phyloP scores from a whole-genome alignment of 1,140 invertebrate species.

The Elysia chlorotica region DNA sequence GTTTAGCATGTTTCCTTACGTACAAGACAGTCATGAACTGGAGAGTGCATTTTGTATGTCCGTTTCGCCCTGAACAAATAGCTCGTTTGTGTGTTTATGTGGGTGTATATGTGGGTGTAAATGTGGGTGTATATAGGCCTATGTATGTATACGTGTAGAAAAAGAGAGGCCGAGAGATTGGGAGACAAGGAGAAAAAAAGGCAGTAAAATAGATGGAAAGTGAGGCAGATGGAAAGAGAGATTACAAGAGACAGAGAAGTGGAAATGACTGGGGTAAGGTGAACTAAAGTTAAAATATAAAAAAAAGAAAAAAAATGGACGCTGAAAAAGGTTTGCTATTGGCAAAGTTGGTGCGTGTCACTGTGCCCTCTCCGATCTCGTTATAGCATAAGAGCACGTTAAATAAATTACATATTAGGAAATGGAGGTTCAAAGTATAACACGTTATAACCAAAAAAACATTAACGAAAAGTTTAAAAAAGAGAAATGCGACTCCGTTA shows the following conservation, averaged over 20 bases:
- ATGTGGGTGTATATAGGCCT: neutral
- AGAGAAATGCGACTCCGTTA: too few species aligned
- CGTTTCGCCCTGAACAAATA: neutral
- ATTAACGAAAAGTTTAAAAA: too few species aligned
- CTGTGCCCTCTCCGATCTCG: too few species aligned
- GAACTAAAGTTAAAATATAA: neutral
- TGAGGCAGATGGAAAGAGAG: neutral
- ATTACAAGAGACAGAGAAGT: neutral
- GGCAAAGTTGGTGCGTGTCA: too few species aligned
- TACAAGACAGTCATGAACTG: too few species aligned
- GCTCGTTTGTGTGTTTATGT: neutral
- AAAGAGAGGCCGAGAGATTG: neutral
- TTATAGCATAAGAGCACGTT: too few species aligned
- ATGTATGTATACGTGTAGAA: slow-evolving; percentile 1
- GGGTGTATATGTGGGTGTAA: neutral
- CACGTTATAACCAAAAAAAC: too few species aligned
- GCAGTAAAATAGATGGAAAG: neutral
- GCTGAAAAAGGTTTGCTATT: neutral
- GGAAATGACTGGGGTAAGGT: neutral
- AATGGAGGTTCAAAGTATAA: too few species aligned
- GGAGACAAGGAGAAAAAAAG: neutral
- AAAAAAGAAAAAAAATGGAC: neutral
- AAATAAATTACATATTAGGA: too few species aligned
- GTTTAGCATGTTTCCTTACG: neutral
- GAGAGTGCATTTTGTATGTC: too few species aligned